Evolutionary conservation across 2,113 vertebrate genomes (phyloP).

Genomic region (Cacatua alba): DNA sequence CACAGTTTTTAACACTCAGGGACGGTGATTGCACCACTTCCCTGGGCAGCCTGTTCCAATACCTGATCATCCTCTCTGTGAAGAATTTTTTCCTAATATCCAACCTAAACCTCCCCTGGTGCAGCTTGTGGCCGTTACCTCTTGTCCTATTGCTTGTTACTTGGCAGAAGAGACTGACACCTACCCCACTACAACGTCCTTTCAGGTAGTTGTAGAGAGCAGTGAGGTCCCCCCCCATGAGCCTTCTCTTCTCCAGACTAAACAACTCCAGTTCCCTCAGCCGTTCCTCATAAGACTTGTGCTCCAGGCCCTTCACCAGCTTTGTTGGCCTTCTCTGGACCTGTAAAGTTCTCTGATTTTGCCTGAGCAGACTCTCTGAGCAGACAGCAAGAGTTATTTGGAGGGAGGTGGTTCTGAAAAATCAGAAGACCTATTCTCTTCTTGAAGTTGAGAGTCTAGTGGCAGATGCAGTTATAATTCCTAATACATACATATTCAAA

Average conservation of each 20-base stretch:
- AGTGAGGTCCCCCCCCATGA: not conserved
- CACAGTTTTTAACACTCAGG: not conserved
- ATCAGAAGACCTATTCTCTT: not conserved
- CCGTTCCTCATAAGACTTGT: not conserved
- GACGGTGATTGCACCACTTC: not conserved
- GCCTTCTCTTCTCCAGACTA: not conserved
- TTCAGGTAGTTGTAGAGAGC: not conserved
- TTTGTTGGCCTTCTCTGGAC: not conserved
- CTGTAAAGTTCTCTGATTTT: not conserved
- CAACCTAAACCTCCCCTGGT: not conserved
- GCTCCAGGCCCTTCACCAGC: not conserved
- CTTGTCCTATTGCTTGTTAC: not conserved
- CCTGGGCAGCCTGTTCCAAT: not conserved
- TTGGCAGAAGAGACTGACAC: not conserved
- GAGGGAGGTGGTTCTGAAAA: not conserved
- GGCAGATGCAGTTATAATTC: not conserved
- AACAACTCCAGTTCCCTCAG: not conserved
- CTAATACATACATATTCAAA: not conserved
- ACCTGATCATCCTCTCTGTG: not conserved
- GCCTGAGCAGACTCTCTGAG: not conserved
- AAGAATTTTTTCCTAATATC: not conserved
- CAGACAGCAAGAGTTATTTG: not conserved
- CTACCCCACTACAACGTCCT: not conserved
- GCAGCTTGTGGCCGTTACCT: not conserved
- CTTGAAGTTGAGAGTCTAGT: not conserved